A percentile compares a stretch with the other conserved stretches of the same genome.
Evolutionary conservation across 2,113 vertebrate genomes (phyloP).

Genomic region (Chloroceryle aenea): DNA sequence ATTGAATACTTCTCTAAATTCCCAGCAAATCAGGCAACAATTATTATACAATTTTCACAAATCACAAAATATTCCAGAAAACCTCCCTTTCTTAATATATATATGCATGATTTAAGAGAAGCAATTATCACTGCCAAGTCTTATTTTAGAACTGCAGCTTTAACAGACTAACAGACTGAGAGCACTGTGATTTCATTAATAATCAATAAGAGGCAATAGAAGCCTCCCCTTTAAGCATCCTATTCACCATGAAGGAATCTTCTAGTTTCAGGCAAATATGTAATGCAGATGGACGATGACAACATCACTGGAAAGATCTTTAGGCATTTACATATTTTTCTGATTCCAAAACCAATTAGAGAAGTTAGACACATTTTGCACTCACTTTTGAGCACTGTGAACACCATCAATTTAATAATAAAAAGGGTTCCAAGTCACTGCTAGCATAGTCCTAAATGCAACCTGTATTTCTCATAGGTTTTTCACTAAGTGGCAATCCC

Average conservation of each 20-base stretch:
- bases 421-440: conserved; percentile 4
- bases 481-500: not conserved
- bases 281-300: conserved; percentile 38
- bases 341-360: conserved; percentile 29
- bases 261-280: conserved; percentile 23
- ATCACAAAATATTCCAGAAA: not conserved
- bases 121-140: not conserved
- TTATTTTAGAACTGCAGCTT: conserved; percentile 39
- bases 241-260: not conserved
- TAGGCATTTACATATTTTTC: conserved; percentile 39
- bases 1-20: not conserved
- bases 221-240: not conserved
- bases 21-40: not conserved
- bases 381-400: conserved; percentile 24
- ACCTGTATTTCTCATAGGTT: not conserved
- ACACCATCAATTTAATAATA: conserved; percentile 22
- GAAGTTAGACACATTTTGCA: conserved; percentile 31
- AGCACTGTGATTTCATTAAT: conserved; percentile 31
- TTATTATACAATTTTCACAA: not conserved
- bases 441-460: not conserved
- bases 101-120: conserved; percentile 14
- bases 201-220: conserved; percentile 44
- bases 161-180: not conserved
- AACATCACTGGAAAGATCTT: conserved; percentile 24
- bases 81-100: not conserved